Conservation (phyloP, 2,113 vertebrate genomes). For the Oplegnathus fasciatus region DNA sequence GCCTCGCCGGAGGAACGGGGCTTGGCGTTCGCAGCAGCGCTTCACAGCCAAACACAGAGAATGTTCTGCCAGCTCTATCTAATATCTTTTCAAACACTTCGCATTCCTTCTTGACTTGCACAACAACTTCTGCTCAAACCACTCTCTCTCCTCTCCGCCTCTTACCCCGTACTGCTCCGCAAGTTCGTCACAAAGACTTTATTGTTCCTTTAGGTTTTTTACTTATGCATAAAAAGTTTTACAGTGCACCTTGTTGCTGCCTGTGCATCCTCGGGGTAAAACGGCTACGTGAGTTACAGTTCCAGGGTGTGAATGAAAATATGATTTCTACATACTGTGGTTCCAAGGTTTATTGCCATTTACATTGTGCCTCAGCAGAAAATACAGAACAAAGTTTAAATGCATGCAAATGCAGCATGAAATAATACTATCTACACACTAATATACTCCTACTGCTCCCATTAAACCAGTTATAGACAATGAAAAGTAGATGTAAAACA, state of each 20-base stretch:
- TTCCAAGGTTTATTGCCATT: conserved; percentile 19
- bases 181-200: conserved; percentile 60
- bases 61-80: conserved; percentile 79
- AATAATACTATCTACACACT: background rate
- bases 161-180: conserved; percentile 55
- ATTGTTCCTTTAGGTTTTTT: conserved; percentile 68
- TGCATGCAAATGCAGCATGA: background rate
- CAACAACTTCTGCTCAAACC: conserved; percentile 74
- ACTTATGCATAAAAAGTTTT: conserved; percentile 44
- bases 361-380: background rate
- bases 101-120: conserved; percentile 75
- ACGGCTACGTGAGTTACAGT: conserved; percentile 8
- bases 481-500: background rate
- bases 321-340: background rate
- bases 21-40: conserved; percentile 64
- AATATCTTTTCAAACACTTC: conserved; percentile 80
- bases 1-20: conserved; percentile 58
- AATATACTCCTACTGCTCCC: background rate
- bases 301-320: conserved; percentile 38
- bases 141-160: conserved; percentile 29
- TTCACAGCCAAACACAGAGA: conserved; percentile 78
- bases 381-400: conserved; percentile 7
- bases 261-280: conserved; percentile 49
- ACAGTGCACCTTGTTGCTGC: conserved; percentile 55
- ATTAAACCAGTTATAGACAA: background rate